phyloP scores from a whole-genome alignment of 2,888 invertebrate species.

The Synergus laeviventris region DNA sequence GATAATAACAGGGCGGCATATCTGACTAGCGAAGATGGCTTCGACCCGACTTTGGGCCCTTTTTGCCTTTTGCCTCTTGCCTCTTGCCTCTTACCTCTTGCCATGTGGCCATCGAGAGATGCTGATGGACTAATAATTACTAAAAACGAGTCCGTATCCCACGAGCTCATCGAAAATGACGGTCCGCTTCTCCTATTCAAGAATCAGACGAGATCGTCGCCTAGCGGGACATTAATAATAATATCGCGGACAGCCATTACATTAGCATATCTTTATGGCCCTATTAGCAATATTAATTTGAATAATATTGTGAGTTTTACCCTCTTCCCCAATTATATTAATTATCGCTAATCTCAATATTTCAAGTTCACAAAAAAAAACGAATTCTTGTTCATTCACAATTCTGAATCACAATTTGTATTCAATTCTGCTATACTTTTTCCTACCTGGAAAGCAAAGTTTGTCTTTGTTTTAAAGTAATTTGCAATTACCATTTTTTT shows the following conservation, averaged over 20 bases:
- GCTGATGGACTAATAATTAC: constrained; percentile 74
- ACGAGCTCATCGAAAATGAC: constrained; percentile 38
- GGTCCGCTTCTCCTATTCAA: constrained; percentile 30
- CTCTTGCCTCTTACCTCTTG: constrained; percentile 54
- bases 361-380: background rate
- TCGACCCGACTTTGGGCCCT: constrained; percentile 55
- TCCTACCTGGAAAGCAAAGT: background rate
- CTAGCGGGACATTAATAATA: constrained; percentile 38
- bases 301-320: background rate
- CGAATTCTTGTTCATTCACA: background rate
- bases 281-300: constrained; percentile 33
- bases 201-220: constrained; percentile 42
- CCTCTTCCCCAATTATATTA: background rate
- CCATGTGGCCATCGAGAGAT: constrained; percentile 73
- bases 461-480: constrained; percentile 6
- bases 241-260: constrained; percentile 1
- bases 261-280: constrained; percentile 34
- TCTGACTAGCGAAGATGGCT: constrained; percentile 62
- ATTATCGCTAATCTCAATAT: constrained; percentile 2
- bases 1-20: constrained; percentile 75
- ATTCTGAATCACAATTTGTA: background rate
- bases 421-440: constrained; percentile 5
- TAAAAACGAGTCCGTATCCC: constrained; percentile 57
- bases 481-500: constrained; percentile 27
- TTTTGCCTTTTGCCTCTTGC: constrained; percentile 56